phyloP scores from a whole-genome alignment of 2,113 vertebrate species.

The Rutilus rutilus region DNA sequence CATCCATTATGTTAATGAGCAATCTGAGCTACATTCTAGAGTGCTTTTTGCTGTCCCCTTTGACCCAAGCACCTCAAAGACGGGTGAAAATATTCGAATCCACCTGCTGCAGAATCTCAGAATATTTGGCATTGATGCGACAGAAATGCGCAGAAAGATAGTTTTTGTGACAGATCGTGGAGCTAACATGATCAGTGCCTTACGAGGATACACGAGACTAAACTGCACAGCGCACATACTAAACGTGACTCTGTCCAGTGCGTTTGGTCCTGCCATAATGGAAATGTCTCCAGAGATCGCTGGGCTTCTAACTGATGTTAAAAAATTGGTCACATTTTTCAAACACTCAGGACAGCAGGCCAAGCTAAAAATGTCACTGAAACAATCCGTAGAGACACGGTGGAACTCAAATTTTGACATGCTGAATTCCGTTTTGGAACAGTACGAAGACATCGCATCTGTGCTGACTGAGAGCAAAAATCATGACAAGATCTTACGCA shows the following conservation, averaged over 20 bases:
- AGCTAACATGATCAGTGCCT: constrained; percentile 1
- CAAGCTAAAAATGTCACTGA: background rate
- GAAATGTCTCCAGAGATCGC: background rate
- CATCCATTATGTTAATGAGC: background rate
- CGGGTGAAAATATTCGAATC: background rate
- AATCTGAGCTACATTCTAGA: background rate
- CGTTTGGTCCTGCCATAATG: background rate
- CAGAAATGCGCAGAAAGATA: background rate
- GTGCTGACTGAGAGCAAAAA: background rate
- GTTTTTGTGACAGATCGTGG: background rate
- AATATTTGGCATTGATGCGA: background rate
- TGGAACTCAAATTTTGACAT: background rate
- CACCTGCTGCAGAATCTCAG: background rate
- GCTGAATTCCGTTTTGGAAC: background rate
- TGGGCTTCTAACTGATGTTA: background rate
- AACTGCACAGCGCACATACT: background rate
- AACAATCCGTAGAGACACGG: background rate
- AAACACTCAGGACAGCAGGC: background rate
- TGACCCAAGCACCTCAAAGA: background rate
- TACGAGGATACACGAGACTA: background rate
- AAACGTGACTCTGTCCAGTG: background rate
- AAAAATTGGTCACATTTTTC: background rate
- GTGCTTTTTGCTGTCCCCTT: background rate
- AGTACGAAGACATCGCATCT: background rate
- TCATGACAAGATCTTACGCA: background rate